Evolutionary conservation across 2,888 invertebrate genomes (phyloP), one percentile per base, ranked within the genome.

Genomic region (Heliconius ismenius): DNA sequence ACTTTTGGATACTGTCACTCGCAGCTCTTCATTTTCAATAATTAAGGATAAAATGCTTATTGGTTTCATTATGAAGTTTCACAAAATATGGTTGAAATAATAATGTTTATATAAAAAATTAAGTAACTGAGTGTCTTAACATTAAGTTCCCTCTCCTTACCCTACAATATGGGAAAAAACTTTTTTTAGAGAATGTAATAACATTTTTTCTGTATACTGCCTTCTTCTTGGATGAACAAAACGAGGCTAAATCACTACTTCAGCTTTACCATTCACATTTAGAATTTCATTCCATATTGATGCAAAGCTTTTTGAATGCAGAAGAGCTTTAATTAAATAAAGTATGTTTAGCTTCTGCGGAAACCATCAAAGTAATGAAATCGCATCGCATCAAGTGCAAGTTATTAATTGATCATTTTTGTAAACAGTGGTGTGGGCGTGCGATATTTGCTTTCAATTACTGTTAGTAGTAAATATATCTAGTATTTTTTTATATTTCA

Each of bases 271-370:
- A 49, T 68, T 26, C 26, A 70, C 32, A 70, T 70, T 54, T 54
- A 54, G 54, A 70, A 21, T 54, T 70, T 54, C 69, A 32, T 54
- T 70, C n/a, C 28, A 49, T 70, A 54, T 70, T 54, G 32, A 24
- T 36, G 24, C 72, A 60, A 39, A 36, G 72, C 36, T 72, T 62
- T 36, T 72, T 39, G 24, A 60, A 58, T 18, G 36, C 62, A 72
- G 36, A 72, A 60, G 72, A 72, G 39, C 4, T 62, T 72, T 73
- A 73, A 73, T 73, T 73, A 62, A 73, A 73, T 73, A 62, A 73
- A 73, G 73, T 73, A 62, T 18, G 39, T 62, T 62, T 73, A 73
- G 36, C 60, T 60, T 73, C 73, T 62, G 72, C 36, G 26, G 39
- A 32, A 70, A 54, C 39, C 73, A 73, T 60, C 36, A 73, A 36